A percentile compares a stretch with the other conserved stretches of the same genome.
Evolutionary conservation across 2,113 vertebrate genomes (phyloP).

Genomic region (Tenrec ecaudatus): DNA sequence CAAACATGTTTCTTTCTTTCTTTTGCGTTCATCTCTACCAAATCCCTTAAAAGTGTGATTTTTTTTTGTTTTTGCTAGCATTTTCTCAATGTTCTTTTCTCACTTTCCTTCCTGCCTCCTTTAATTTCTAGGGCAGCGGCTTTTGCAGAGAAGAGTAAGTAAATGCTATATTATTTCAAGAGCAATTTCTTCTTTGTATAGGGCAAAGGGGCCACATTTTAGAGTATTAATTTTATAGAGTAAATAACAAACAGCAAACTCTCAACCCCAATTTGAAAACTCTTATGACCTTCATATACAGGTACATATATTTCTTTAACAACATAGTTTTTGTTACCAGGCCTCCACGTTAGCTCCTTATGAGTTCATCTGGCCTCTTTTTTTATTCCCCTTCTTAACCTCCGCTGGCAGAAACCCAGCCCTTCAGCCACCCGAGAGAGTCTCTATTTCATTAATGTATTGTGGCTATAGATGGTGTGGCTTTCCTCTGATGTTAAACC

Average conservation of each 20-base stretch:
- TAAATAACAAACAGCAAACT: too few species aligned
- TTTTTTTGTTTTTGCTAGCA: neutral
- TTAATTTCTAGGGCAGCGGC: slow-evolving; percentile 92
- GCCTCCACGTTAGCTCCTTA: fast-evolving
- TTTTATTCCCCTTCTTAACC: fast-evolving
- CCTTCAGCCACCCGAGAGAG: too few species aligned
- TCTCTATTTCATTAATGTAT: fast-evolving
- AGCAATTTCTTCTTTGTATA: fast-evolving
- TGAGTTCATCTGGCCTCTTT: too few species aligned
- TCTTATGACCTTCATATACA: neutral
- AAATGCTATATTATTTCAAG: neutral
- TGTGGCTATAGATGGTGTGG: fast-evolving
- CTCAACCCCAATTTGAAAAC: fast-evolving
- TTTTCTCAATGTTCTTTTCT: slow-evolving; percentile 13
- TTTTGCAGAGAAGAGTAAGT: slow-evolving; percentile 98
- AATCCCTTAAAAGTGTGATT: fast-evolving
- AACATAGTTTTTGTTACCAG: fast-evolving
- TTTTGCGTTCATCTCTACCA: neutral
- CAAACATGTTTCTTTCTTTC: fast-evolving
- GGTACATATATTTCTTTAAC: fast-evolving
- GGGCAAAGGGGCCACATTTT: neutral
- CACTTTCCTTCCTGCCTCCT: neutral
- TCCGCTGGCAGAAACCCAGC: neutral
- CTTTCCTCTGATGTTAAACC: fast-evolving
- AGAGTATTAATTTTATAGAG: fast-evolving